Conservation (phyloP, 2,888 invertebrate species). For the Serripes groenlandicus region DNA sequence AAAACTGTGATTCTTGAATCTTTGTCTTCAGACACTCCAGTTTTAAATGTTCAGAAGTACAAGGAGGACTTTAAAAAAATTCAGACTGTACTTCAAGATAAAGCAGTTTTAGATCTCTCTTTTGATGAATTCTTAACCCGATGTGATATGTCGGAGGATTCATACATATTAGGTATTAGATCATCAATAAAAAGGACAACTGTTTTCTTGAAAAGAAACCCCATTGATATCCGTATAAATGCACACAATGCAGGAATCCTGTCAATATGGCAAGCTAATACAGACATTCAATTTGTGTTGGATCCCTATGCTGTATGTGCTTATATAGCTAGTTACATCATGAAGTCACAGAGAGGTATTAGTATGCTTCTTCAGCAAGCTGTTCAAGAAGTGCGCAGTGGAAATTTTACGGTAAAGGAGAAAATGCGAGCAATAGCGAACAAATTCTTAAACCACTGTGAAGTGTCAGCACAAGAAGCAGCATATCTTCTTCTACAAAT, state of each 20-base stretch:
- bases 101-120: constrained; percentile 9
- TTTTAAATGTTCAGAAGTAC: not conserved
- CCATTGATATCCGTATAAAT: constrained; percentile 55
- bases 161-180: constrained; percentile 38
- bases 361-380: constrained; percentile 54
- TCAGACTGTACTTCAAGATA: constrained; percentile 2
- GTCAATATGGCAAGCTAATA: constrained; percentile 60
- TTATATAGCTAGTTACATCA: constrained; percentile 64
- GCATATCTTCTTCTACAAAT: constrained; percentile 67
- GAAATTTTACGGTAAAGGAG: constrained; percentile 35
- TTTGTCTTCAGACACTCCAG: not conserved
- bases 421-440: constrained; percentile 25
- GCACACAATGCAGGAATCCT: constrained; percentile 55
- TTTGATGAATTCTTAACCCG: constrained; percentile 15
- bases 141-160: constrained; percentile 42
- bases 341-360: constrained; percentile 63
- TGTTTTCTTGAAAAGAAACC: constrained; percentile 56
- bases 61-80: not conserved
- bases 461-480: constrained; percentile 76
- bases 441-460: constrained; percentile 68
- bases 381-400: constrained; percentile 40
- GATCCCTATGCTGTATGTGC: constrained; percentile 62
- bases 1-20: constrained; percentile 34
- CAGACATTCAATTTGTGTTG: constrained; percentile 63
- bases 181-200: constrained; percentile 37